Base-by-base conservation (phyloP, 1,140 invertebrate genomes). In the Drosophila busckii region DNA sequence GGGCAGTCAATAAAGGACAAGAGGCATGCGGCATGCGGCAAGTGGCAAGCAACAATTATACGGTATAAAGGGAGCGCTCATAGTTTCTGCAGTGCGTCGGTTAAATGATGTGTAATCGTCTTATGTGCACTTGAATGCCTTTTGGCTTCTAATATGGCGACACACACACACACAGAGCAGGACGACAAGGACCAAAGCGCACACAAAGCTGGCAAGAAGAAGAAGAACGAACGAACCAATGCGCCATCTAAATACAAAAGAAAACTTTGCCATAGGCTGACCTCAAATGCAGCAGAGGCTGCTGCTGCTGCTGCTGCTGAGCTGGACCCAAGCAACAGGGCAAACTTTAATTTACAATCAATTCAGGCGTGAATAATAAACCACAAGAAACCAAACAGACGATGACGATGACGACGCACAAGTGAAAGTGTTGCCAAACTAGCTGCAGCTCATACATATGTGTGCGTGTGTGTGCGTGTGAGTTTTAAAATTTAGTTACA, bases 101-200 rank as follows among this genome's bases (percentile, higher is more conserved):
- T 86, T 86, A 86, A 86, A 86, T 86, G 84, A 86, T 86, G 84
- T 86, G 84, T 86, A 86, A 86, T 86, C 84, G 84, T 86, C 84
- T 86, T 86, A 86, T 86, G 78, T 84, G 70, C 84, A 82, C 84
- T 85, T 68, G 78, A 86, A 86, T 86, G 84, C 84, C 84, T 84
- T 76, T 84, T 84, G 76, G 70, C 82, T 78, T 85, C 75, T 85
- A 85, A 85, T 85, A 85, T 64, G 70, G 69, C 56, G 19, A 45
- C 13, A 49, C 10, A 12, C 20, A 19, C 31, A 26, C 28, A 20
- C 15, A 62, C 29, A 20, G n/a, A 49, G 13, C 23, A 37, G 31
- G 42, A 13, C 31, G 22, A 25, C 16, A 29, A 34, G 34, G 50
- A 62, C 53, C 42, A 23, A 52, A 29, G 49, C 60, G 54, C 45